phyloP scores from a whole-genome alignment of 2,888 invertebrate species.

The Hedychridium roseum region DNA sequence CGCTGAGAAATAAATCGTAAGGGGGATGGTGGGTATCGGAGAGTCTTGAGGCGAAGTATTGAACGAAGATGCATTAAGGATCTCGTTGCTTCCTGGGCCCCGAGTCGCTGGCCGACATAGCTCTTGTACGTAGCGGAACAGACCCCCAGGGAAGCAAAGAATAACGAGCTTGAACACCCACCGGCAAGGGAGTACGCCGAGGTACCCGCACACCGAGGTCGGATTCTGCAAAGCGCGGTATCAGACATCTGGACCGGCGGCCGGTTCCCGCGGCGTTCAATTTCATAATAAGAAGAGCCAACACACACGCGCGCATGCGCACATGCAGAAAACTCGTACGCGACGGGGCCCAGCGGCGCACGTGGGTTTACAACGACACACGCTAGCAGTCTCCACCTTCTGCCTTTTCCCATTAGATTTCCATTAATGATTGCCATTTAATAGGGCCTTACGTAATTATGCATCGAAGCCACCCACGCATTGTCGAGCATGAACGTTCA shows the following conservation, averaged over 20 bases:
- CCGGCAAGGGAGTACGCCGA: conserved; percentile 8
- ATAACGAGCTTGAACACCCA: conserved; percentile 31
- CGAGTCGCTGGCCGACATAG: too few relatives aligned
- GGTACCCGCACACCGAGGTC: conserved; percentile 5
- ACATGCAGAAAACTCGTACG: too few relatives aligned
- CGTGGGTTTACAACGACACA: conserved; percentile 21
- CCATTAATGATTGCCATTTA: conserved; percentile 48
- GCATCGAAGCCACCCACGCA: conserved; percentile 40
- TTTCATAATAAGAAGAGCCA: conserved; percentile 17
- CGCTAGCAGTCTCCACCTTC: conserved; percentile 15
- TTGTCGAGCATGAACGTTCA: conserved; percentile 9
- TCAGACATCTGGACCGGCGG: conserved; percentile 23
- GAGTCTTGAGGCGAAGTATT: too few relatives aligned
- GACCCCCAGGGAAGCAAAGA: conserved; percentile 30
- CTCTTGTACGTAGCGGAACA: conserved; percentile 13
- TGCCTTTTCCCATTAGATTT: conserved; percentile 41
- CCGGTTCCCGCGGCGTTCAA: conserved; percentile 22
- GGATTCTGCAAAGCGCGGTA: conserved; percentile 7
- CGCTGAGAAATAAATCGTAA: too few relatives aligned
- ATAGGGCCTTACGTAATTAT: conserved; percentile 46
- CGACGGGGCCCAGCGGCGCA: neutral
- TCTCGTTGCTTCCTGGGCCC: too few relatives aligned
- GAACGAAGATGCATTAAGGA: conserved; percentile 2
- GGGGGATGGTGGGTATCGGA: too few relatives aligned
- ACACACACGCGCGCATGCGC: too few relatives aligned